Evolutionary conservation across 2,113 vertebrate species (phyloP), one percentile per base, ranked within the genome.

Genomic region (Amblyopsis rosae): DNA sequence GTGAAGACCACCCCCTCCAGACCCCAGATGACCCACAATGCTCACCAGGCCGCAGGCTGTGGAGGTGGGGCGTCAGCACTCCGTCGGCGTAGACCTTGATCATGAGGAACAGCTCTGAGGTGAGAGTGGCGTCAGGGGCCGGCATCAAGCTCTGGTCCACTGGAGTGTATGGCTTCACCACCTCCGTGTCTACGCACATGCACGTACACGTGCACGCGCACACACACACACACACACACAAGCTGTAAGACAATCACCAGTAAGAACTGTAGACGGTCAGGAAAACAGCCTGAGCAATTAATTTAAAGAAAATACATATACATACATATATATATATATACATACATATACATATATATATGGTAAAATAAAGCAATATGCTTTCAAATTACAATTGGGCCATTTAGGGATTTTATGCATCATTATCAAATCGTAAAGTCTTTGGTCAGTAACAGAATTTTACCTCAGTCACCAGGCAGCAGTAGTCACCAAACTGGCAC

Each of bases 131-230:
- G 13, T 60, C 46, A 7, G 86, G 73, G 76, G 89, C 83, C 59
- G 91, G 75, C n/a, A 82, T 61, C 72, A 97, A 90, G 69, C 55
- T 92, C 73, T 85, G 80, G 58, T 92, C 90, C 10, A 98, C 90
- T 41, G 96, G 94, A 9, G 98, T 99, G 81, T 98, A 99, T 0
- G 98, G 96, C 86, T 97, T 95, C 83, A 95, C 94, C 26, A 96
- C 90, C 80, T 97, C 96, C 41, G 87, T 87, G 72, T 86, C 98
- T 99, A 82, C 17, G 11, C 26, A 26, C 26, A 26, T 26, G 26
- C 26, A 26, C 26, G 26, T 19, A 19, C 19, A 88, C 62, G 63
- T 15, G 51, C 16, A 2, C 51, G 4, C 35, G 6, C 35, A 5
- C 49, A 5, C 49, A 50, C 49, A 5, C 49, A 50, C 49, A 50